Percentiles rank a stretch among this genome's conserved stretches.
Evolutionary conservation across 2,113 vertebrate species (phyloP).

Genomic region (Hiodon tergisus): DNA sequence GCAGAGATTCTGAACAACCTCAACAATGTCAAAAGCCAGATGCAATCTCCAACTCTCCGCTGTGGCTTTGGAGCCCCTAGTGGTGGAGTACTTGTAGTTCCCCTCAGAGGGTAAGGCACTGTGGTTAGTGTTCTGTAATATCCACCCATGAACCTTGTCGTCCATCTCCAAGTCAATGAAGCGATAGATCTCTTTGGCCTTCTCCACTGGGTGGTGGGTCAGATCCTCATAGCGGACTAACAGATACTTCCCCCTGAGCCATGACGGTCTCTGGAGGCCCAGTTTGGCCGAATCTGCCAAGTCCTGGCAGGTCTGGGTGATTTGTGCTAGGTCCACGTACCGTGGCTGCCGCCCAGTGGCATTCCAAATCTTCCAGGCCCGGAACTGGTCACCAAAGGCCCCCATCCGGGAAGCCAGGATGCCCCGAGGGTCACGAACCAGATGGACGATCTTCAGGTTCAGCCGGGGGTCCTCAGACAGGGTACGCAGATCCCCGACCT

Average conservation of each 20-base stretch:
- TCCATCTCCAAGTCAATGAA: slow-evolving; percentile 64
- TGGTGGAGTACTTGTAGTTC: slow-evolving; percentile 64
- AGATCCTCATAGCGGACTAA: slow-evolving; percentile 72
- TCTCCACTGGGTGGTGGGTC: slow-evolving; percentile 57
- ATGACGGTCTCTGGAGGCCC: slow-evolving; percentile 53
- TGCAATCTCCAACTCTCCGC: slow-evolving; percentile 66
- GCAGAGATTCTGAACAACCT: slow-evolving; percentile 62
- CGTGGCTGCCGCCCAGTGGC: slow-evolving; percentile 61
- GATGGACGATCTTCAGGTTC: slow-evolving; percentile 68
- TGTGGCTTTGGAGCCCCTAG: slow-evolving; percentile 61
- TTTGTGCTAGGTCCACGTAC: slow-evolving; percentile 61
- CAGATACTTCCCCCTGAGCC: slow-evolving; percentile 67
- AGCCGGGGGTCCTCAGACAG: slow-evolving; percentile 68
- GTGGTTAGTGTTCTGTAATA: slow-evolving; percentile 63
- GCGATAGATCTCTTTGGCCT: slow-evolving; percentile 61
- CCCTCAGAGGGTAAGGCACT: slow-evolving; percentile 45
- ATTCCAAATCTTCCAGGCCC: slow-evolving; percentile 71
- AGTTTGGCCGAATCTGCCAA: slow-evolving; percentile 59
- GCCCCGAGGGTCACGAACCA: slow-evolving; percentile 75
- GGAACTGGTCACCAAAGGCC: slow-evolving; percentile 61
- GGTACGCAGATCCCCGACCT: slow-evolving; percentile 62
- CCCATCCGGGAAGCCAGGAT: slow-evolving; percentile 67
- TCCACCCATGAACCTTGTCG: slow-evolving; percentile 59
- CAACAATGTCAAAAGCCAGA: slow-evolving; percentile 62
- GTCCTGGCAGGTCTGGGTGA: slow-evolving; percentile 64